Evolutionary conservation across 2,888 invertebrate species (phyloP).

Genomic region (Cephus spinipes): DNA sequence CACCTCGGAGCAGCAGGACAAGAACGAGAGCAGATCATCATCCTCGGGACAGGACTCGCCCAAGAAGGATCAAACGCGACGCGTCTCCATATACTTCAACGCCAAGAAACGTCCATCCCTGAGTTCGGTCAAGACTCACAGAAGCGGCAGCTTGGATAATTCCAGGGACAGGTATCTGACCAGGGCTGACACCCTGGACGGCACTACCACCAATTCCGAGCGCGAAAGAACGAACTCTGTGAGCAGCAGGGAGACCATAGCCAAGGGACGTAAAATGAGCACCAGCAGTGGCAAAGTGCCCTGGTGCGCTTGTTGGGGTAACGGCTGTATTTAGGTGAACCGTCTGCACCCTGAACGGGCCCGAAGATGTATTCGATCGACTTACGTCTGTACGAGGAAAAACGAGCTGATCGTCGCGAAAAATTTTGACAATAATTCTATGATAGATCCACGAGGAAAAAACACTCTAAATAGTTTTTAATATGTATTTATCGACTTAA

Average conservation of each 20-base stretch:
- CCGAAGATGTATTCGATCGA: too few species aligned
- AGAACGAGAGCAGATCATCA: slow-evolving; percentile 62
- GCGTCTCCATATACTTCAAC: slow-evolving; percentile 54
- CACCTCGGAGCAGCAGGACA: slow-evolving; percentile 47
- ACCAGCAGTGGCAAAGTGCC: slow-evolving; percentile 80
- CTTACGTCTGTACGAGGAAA: too few species aligned
- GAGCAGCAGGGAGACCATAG: slow-evolving; percentile 70
- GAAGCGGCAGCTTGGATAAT: slow-evolving; percentile 52
- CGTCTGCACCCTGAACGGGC: too few species aligned
- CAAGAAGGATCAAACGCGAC: slow-evolving; percentile 54
- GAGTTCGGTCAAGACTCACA: slow-evolving; percentile 47
- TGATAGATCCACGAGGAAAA: too few species aligned
- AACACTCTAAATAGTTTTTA: too few species aligned
- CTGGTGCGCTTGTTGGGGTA: slow-evolving; percentile 90
- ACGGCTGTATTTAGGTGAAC: slow-evolving; percentile 74
- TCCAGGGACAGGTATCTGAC: slow-evolving; percentile 13
- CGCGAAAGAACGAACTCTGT: slow-evolving; percentile 77
- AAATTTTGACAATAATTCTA: too few species aligned
- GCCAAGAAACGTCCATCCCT: slow-evolving; percentile 54
- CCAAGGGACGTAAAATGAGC: slow-evolving; percentile 73
- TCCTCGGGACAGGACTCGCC: slow-evolving; percentile 66
- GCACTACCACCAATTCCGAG: slow-evolving; percentile 67
- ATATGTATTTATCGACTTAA: too few species aligned
- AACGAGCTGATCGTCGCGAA: too few species aligned
- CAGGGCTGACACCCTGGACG: slow-evolving; percentile 47